Conservation (phyloP, 2,888 invertebrate genomes). For the Spicauda simplicius region DNA sequence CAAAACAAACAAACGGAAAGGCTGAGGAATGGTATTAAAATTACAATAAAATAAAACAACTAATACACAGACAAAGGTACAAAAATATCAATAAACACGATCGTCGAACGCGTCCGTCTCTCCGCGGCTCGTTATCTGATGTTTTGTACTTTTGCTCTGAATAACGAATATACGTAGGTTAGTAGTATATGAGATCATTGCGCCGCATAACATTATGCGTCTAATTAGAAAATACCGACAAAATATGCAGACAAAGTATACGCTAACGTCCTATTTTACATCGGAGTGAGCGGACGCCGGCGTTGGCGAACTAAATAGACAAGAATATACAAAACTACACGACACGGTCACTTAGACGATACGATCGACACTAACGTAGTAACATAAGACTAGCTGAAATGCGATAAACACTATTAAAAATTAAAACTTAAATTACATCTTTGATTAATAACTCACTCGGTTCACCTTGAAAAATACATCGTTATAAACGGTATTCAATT, state of each 20-base stretch:
- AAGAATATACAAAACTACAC: slow-evolving; percentile 81
- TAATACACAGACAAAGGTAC: slow-evolving; percentile 79
- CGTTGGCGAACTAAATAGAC: slow-evolving; percentile 62
- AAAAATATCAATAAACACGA: slow-evolving; percentile 74
- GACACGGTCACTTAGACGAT: slow-evolving; percentile 70
- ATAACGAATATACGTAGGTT: slow-evolving; percentile 70
- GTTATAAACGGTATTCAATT: slow-evolving; percentile 73
- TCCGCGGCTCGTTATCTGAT: slow-evolving; percentile 47
- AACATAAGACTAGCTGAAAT: slow-evolving; percentile 85
- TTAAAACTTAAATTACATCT: slow-evolving; percentile 82
- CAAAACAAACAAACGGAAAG: slow-evolving; percentile 68
- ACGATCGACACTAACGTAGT: slow-evolving; percentile 74
- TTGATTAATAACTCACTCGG: slow-evolving; percentile 83
- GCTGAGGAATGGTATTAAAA: slow-evolving; percentile 74
- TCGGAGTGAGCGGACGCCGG: slow-evolving; percentile 60
- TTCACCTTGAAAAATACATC: slow-evolving; percentile 72
- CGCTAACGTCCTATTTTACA: slow-evolving; percentile 69
- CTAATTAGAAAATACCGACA: slow-evolving; percentile 79
- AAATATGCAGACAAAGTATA: slow-evolving; percentile 79
- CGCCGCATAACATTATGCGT: slow-evolving; percentile 75
- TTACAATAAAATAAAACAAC: slow-evolving; percentile 71
- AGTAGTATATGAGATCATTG: slow-evolving; percentile 84
- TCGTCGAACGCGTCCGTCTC: slow-evolving; percentile 53
- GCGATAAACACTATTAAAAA: slow-evolving; percentile 80
- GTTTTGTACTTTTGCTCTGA: slow-evolving; percentile 81